Conservation (phyloP, 2,888 invertebrate genomes). For the Drosophila mulleri region DNA sequence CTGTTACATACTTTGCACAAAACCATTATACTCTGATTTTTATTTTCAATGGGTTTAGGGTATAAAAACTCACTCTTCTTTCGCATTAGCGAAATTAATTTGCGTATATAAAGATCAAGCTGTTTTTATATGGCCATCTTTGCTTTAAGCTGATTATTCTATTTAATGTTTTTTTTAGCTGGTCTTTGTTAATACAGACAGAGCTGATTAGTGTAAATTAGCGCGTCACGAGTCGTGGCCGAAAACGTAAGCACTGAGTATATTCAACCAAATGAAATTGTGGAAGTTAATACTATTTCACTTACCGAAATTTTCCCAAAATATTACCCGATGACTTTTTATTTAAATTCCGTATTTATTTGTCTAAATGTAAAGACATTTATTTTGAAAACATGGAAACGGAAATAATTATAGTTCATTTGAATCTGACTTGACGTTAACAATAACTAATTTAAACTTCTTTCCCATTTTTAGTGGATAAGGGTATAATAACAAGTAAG, state of each 20-base stretch:
- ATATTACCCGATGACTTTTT: background rate
- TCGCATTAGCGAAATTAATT: background rate
- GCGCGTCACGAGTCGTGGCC: slow-evolving; percentile 4
- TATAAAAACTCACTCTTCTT: background rate
- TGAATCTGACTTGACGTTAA: no score
- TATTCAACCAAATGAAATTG: background rate
- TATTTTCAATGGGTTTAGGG: no score
- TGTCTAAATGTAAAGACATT: no score
- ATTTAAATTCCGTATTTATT: background rate
- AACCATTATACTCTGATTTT: no score
- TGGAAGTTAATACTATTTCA: background rate
- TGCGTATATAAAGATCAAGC: background rate
- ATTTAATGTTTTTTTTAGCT: slow-evolving; percentile 44
- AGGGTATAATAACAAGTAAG: no score
- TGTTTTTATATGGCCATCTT: background rate
- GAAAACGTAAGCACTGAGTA: background rate
- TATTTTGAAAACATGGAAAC: no score
- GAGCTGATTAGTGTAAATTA: slow-evolving; percentile 32
- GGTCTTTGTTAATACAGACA: slow-evolving; percentile 36
- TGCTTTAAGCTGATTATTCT: slow-evolving; percentile 15
- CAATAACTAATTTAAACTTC: no score
- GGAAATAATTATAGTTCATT: no score
- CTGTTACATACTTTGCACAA: no score
- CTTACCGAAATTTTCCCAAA: background rate
- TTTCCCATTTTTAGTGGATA: no score